Percentiles rank a stretch among this genome's conserved stretches.
These are phyloP conservation scores for Diphyllodes magnificus DNA, from an alignment of 2,113 vertebrate species.

Conservation along the genomic window DNA sequence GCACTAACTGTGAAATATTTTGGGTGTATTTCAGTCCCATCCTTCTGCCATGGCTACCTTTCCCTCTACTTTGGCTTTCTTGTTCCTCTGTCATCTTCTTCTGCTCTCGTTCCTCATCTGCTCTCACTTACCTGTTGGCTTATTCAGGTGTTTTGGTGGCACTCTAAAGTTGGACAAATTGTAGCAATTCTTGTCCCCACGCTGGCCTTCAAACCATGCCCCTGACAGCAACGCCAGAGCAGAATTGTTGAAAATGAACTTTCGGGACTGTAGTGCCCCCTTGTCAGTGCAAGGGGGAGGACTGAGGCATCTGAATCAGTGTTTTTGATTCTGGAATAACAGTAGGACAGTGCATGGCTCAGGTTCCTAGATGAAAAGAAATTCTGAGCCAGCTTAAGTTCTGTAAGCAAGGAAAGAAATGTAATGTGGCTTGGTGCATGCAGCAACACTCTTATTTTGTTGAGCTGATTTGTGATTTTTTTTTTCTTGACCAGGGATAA, in stretches of 20 bases:
- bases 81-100: neutral
- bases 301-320: neutral
- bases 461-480: neutral
- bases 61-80: neutral
- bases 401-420: accelerated
- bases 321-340: neutral
- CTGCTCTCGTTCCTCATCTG: neutral
- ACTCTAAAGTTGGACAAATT: neutral
- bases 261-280: neutral
- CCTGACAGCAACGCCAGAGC: neutral
- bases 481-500: neutral
- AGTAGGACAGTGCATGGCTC: neutral
- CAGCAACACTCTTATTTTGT: neutral
- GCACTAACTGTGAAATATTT: neutral
- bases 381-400: neutral
- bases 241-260: neutral
- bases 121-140: neutral
- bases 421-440: neutral
- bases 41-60: neutral
- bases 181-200: neutral
- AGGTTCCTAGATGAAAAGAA: neutral
- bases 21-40: neutral
- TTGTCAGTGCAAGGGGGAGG: neutral
- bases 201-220: neutral
- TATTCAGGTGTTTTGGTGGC: neutral